Evolutionary conservation across 2,888 invertebrate species (phyloP).

Genomic region (Leptopilina drosophilae): DNA sequence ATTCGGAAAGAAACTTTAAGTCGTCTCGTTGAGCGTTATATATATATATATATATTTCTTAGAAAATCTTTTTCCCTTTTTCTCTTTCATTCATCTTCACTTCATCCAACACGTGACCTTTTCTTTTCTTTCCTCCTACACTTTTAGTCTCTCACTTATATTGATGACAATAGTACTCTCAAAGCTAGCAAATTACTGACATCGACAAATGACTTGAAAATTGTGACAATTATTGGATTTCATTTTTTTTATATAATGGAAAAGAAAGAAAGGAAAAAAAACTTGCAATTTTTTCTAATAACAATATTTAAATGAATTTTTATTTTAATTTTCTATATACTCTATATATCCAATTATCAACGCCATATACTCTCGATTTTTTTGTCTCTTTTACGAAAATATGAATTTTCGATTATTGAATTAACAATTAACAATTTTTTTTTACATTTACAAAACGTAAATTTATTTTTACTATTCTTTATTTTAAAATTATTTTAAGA

Average conservation of each 20-base stretch:
- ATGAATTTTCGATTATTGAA: background rate
- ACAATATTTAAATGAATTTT: too few relatives aligned
- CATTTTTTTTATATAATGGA: background rate
- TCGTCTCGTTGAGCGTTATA: conserved; percentile 26
- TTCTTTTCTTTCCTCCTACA: background rate
- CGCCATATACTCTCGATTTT: too few relatives aligned
- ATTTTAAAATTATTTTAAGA: too few relatives aligned
- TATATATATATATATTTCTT: conserved; percentile 24
- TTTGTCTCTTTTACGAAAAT: background rate
- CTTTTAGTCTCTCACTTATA: background rate
- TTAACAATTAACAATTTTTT: too few relatives aligned
- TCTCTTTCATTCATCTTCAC: conserved; percentile 22
- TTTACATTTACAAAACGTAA: too few relatives aligned
- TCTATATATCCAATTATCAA: too few relatives aligned
- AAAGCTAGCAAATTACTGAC: background rate
- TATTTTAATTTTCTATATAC: too few relatives aligned
- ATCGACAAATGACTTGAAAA: conserved; percentile 16
- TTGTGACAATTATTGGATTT: background rate
- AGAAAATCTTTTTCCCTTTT: conserved; percentile 33
- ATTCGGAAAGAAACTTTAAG: conserved; percentile 46
- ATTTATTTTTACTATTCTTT: too few relatives aligned
- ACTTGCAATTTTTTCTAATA: background rate
- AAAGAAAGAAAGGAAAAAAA: background rate
- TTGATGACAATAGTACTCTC: background rate
- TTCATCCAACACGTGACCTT: conserved; percentile 3